phyloP scores from a whole-genome alignment of 2,888 invertebrate species.

The Diaperis boleti region DNA sequence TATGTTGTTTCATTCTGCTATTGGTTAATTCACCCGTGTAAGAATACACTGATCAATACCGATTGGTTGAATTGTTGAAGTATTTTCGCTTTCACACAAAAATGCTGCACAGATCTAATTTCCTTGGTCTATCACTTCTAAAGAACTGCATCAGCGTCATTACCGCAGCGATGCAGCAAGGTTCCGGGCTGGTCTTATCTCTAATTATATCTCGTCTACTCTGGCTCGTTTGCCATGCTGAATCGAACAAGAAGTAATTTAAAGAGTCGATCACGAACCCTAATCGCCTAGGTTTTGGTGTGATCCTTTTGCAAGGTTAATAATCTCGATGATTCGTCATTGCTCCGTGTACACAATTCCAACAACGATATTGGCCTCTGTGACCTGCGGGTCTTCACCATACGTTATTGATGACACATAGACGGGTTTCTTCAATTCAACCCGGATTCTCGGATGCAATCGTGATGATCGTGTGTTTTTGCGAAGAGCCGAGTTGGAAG shows the following conservation, averaged over 20 bases:
- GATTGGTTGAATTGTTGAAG: too few species aligned
- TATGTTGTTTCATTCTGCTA: too few species aligned
- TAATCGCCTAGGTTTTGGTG: conserved; percentile 32
- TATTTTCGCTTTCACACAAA: too few species aligned
- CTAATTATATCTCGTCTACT: conserved; percentile 35
- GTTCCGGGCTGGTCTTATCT: conserved; percentile 31
- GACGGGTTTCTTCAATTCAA: conserved; percentile 59
- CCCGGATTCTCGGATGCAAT: conserved; percentile 54
- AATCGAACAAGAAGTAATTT: conserved; percentile 32
- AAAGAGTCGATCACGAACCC: conserved; percentile 33
- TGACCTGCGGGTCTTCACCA: conserved; percentile 55
- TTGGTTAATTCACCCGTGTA: too few species aligned
- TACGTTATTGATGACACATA: conserved; percentile 58
- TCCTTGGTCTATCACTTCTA: conserved; percentile 10
- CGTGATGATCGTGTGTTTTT: conserved; percentile 55
- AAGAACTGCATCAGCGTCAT: conserved; percentile 14
- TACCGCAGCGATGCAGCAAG: conserved; percentile 24
- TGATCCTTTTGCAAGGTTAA: conserved; percentile 30
- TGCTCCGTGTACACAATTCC: conserved; percentile 46
- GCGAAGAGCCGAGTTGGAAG: conserved; percentile 13
- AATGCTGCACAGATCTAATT: conserved; percentile 20
- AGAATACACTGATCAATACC: too few species aligned
- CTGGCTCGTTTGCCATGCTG: conserved; percentile 25
- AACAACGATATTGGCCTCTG: conserved; percentile 51
- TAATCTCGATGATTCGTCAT: conserved; percentile 46